Percentiles rank a stretch among this genome's conserved stretches.
Evolutionary conservation across 2,888 invertebrate genomes (phyloP).

Genomic region (Leptopilina drosophilae): DNA sequence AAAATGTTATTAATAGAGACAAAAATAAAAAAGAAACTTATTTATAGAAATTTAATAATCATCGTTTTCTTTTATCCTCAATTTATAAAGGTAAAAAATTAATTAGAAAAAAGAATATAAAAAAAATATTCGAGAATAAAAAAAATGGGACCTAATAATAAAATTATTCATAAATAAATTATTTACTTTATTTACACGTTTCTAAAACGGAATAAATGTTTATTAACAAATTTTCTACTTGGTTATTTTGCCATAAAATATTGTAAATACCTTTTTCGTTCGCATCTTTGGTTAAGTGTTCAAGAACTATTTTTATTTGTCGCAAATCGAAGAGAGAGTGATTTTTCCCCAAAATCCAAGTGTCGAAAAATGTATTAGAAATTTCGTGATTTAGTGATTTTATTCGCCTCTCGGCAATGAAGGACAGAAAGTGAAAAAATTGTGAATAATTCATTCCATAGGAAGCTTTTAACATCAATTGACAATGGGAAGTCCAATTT

Average conservation of each 20-base stretch:
- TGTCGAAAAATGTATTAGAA: conserved; percentile 71
- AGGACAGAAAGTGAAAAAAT: conserved; percentile 83
- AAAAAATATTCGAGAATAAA: too few relatives aligned
- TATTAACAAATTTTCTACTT: conserved; percentile 57
- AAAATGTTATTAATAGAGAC: conserved; percentile 47
- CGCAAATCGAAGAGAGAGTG: conserved; percentile 78
- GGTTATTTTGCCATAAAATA: conserved; percentile 60
- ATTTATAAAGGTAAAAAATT: too few relatives aligned
- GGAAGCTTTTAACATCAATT: conserved; percentile 86
- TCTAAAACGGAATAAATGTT: conserved; percentile 53
- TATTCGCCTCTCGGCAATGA: conserved; percentile 82
- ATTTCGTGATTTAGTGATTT: conserved; percentile 74
- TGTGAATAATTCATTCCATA: conserved; percentile 87
- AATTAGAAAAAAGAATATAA: too few relatives aligned
- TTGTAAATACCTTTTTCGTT: conserved; percentile 63
- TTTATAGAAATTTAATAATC: conserved; percentile 44
- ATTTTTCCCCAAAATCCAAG: conserved; percentile 76
- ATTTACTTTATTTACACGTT: conserved; percentile 14
- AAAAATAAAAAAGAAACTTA: conserved; percentile 48
- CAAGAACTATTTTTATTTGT: conserved; percentile 75
- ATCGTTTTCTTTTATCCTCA: too few relatives aligned
- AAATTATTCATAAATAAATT: not conserved
- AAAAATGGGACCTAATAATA: too few relatives aligned
- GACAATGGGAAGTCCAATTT: conserved; percentile 87
- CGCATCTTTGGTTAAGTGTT: conserved; percentile 74